Conservation (phyloP, 2,888 invertebrate species). For the Nebria brevicollis region DNA sequence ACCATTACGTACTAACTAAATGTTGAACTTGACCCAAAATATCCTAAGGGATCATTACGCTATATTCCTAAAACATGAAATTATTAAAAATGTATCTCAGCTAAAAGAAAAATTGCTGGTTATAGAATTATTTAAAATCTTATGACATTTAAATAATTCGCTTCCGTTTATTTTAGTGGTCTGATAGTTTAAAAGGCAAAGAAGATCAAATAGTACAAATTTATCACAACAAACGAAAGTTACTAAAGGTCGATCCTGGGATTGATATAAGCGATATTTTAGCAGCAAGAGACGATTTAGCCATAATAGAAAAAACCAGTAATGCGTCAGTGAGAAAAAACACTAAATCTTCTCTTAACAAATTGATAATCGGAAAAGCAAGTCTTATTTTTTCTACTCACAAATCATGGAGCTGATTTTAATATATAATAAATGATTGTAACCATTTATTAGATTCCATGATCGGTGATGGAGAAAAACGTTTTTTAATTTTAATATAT, state of each 20-base stretch:
- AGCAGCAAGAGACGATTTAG: slow-evolving; percentile 84
- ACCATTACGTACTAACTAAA: no score
- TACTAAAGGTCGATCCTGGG: slow-evolving; percentile 68
- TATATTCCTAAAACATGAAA: no score
- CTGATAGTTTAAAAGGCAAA: slow-evolving; percentile 79
- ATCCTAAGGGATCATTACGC: no score
- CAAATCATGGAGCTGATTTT: no score
- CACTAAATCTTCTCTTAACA: slow-evolving; percentile 85
- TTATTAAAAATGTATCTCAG: no score
- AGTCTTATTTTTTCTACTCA: slow-evolving; percentile 50
- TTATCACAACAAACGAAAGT: slow-evolving; percentile 68
- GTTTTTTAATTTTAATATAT: no score
- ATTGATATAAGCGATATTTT: slow-evolving; percentile 82
- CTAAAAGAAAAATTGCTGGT: no score
- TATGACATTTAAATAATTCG: no score
- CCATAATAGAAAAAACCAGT: slow-evolving; percentile 92
- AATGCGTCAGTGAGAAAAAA: slow-evolving; percentile 85
- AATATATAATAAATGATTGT: no score
- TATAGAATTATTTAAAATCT: no score
- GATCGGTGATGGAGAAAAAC: neutral
- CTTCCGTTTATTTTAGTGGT: slow-evolving; percentile 73
- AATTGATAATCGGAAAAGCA: slow-evolving; percentile 87
- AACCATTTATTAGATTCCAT: neutral
- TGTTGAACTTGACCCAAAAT: no score
- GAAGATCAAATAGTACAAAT: slow-evolving; percentile 74